Percentiles rank a stretch among this genome's conserved stretches.
Conservation (phyloP, 2,888 invertebrate genomes). For the Bellardia bayeri region DNA sequence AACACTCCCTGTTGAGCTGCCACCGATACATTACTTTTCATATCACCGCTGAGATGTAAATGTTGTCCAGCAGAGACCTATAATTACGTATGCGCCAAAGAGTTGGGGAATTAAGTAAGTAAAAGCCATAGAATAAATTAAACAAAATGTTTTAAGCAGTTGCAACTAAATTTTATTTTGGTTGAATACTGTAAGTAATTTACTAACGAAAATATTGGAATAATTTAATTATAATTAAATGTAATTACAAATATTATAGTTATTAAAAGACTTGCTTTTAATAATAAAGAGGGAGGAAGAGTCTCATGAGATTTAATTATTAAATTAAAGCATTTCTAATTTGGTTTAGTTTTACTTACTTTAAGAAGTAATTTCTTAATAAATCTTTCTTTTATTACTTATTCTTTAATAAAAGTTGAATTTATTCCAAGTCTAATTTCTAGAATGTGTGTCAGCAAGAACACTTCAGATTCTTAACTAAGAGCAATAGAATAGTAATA, state of each 20-base stretch:
- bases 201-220: not conserved
- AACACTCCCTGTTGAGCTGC: conserved; percentile 95
- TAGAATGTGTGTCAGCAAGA: too few species aligned
- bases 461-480: too few species aligned
- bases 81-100: conserved; percentile 58
- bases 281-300: not conserved
- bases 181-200: conserved; percentile 5
- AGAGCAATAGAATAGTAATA: too few species aligned
- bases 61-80: conserved; percentile 95
- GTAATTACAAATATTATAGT: not conserved
- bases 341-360: too few species aligned
- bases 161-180: conserved; percentile 20
- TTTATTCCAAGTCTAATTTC: too few species aligned
- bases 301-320: not conserved
- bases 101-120: not conserved
- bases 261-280: not conserved
- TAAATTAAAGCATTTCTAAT: not conserved
- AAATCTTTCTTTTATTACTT: too few species aligned
- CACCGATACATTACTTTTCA: conserved; percentile 90
- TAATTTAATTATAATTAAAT: not conserved
- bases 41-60: conserved; percentile 90
- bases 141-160: conserved; percentile 47
- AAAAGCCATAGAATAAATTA: conserved; percentile 9
- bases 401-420: too few species aligned
- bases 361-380: too few species aligned